phyloP scores from a whole-genome alignment of 2,113 vertebrate species.

The Dolichotis patagonum region DNA sequence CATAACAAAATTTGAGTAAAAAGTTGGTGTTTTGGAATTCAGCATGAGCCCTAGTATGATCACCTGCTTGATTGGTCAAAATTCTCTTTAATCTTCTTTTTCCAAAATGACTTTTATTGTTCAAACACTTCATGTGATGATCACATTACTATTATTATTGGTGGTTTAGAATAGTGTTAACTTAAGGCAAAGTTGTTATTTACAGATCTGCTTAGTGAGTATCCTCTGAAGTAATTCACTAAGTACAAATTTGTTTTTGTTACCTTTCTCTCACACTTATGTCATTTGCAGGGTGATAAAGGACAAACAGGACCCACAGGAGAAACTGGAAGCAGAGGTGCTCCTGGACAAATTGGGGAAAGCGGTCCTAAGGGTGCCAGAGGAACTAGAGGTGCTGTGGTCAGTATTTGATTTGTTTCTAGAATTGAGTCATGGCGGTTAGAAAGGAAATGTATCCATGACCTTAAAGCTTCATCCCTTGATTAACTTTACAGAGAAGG shows the following conservation, averaged over 20 bases:
- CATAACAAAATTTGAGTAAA: neutral
- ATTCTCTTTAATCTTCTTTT: slow-evolving; percentile 1
- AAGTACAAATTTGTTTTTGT: slow-evolving; percentile 24
- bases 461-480: slow-evolving; percentile 64
- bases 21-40: neutral
- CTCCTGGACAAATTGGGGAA: slow-evolving; percentile 89
- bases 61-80: neutral
- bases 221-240: neutral
- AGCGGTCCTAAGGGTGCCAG: slow-evolving; percentile 94
- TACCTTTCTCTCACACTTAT: slow-evolving; percentile 46
- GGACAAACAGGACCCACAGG: slow-evolving; percentile 91
- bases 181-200: slow-evolving; percentile 43
- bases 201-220: neutral
- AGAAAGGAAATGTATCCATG: slow-evolving; percentile 75
- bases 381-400: slow-evolving; percentile 93
- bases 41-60: neutral
- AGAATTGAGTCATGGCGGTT: slow-evolving; percentile 38
- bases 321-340: slow-evolving; percentile 90
- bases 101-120: slow-evolving; percentile 41
- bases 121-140: neutral
- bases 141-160: neutral
- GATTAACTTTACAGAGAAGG: slow-evolving; percentile 82
- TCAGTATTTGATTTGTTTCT: slow-evolving; percentile 86
- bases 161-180: neutral
- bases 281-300: slow-evolving; percentile 91